Evolutionary conservation across 2,888 invertebrate genomes (phyloP).

Genomic region (Heterodera filipjevi): DNA sequence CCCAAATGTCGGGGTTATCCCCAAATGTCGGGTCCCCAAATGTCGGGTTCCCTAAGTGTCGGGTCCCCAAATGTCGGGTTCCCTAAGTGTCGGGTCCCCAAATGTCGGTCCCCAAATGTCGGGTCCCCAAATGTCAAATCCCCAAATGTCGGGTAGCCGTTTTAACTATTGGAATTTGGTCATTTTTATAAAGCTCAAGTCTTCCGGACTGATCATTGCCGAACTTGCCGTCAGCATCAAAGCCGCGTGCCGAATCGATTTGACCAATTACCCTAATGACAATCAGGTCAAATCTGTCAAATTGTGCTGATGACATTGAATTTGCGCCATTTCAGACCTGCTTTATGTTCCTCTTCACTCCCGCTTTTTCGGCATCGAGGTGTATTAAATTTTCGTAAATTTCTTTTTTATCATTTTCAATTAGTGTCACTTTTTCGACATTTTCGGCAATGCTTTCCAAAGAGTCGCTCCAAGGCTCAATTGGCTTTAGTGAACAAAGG

Average conservation of each 20-base stretch:
- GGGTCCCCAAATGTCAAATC: too few relatives aligned
- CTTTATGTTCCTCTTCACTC: constrained; percentile 31
- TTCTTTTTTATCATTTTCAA: neutral
- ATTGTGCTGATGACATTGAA: too few relatives aligned
- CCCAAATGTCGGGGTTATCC: too few relatives aligned
- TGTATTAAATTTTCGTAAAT: neutral
- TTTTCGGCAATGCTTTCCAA: constrained; percentile 23
- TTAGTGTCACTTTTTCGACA: constrained; percentile 31
- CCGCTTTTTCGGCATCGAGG: constrained; percentile 27
- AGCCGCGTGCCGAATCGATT: constrained; percentile 29
- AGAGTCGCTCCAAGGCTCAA: constrained; percentile 25
- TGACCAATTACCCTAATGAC: constrained; percentile 31
- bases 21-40: too few relatives aligned
- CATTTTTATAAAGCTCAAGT: too few relatives aligned
- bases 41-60: too few relatives aligned
- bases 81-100: too few relatives aligned
- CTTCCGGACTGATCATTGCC: constrained; percentile 26
- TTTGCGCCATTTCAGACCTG: constrained; percentile 17
- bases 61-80: too few relatives aligned
- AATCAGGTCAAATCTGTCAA: constrained; percentile 24
- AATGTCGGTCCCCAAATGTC: too few relatives aligned
- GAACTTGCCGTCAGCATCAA: constrained; percentile 31
- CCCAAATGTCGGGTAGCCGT: too few relatives aligned
- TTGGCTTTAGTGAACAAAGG: neutral
- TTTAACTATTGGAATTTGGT: too few relatives aligned